Percentiles rank a stretch among this genome's conserved stretches.
These are phyloP conservation scores for Drosophila tropicalis DNA, from an alignment of 1,140 invertebrate genomes.

Conservation along the genomic window DNA sequence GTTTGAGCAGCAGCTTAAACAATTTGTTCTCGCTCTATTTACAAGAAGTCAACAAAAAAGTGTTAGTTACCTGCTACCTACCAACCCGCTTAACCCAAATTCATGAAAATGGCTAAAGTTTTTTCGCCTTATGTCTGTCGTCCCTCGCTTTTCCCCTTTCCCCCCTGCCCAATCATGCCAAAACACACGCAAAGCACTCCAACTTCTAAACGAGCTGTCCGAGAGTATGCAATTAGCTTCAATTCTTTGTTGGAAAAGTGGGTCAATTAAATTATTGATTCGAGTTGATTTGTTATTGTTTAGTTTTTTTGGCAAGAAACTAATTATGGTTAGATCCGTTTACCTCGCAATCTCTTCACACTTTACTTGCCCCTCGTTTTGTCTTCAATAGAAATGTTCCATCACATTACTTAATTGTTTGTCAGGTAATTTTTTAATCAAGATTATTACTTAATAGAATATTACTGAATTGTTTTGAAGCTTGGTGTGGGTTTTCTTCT, in stretches of 20 bases:
- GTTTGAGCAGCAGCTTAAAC: slow-evolving; percentile 33
- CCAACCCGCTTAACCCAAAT: slow-evolving; percentile 37
- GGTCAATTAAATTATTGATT: slow-evolving; percentile 61
- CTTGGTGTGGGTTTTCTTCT: background rate
- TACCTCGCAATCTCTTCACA: background rate
- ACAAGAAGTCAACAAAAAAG: slow-evolving; percentile 36
- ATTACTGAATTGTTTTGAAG: background rate
- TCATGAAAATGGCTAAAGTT: background rate
- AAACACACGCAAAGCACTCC: slow-evolving; percentile 35
- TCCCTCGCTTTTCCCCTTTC: no score
- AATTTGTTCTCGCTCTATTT: slow-evolving; percentile 34
- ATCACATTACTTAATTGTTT: slow-evolving; percentile 38
- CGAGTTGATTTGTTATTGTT: slow-evolving; percentile 1
- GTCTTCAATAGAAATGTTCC: slow-evolving; percentile 35
- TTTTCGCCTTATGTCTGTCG: no score
- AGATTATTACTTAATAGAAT: slow-evolving; percentile 18
- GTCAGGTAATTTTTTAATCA: slow-evolving; percentile 55
- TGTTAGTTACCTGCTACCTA: slow-evolving; percentile 24
- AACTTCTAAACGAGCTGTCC: slow-evolving; percentile 23
- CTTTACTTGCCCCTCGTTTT: slow-evolving; percentile 5
- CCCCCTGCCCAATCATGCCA: no score
- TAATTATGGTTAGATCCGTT: slow-evolving; percentile 1
- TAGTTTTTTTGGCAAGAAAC: slow-evolving; percentile 1
- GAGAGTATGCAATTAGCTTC: slow-evolving; percentile 35
- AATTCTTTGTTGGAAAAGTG: slow-evolving; percentile 32